These are phyloP conservation scores for Pomacea canaliculata DNA, from an alignment of 2,888 invertebrate species.

Conservation along the genomic window DNA sequence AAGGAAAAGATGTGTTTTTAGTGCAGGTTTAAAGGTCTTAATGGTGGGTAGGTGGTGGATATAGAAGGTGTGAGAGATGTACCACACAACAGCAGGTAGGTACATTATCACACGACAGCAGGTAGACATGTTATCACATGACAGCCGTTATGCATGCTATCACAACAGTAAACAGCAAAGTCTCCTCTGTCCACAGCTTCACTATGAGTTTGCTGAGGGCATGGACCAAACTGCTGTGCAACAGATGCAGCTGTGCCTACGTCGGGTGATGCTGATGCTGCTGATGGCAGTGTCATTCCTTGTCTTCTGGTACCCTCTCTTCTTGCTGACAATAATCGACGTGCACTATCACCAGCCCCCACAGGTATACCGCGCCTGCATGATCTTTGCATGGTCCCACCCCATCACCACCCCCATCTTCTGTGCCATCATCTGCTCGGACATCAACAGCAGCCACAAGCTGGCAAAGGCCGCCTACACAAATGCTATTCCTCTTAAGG, in stretches of 20 bases:
- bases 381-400: conserved; percentile 67
- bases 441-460: conserved; percentile 46
- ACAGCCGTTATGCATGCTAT: too few relatives aligned
- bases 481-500: conserved; percentile 52
- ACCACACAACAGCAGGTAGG: too few relatives aligned
- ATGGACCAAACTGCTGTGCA: conserved; percentile 22
- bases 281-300: conserved; percentile 74
- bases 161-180: neutral
- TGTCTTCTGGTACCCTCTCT: conserved; percentile 91
- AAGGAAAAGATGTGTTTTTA: too few relatives aligned
- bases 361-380: conserved; percentile 65
- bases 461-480: conserved; percentile 50
- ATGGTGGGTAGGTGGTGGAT: too few relatives aligned
- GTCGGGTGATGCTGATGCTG: conserved; percentile 52
- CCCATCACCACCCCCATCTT: conserved; percentile 66
- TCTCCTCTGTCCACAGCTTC: conserved; percentile 16
- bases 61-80: too few relatives aligned
- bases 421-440: conserved; percentile 55
- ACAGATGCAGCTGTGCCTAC: conserved; percentile 45
- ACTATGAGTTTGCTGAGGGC: conserved; percentile 36
- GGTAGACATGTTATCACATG: too few relatives aligned
- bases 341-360: conserved; percentile 57
- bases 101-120: too few relatives aligned
- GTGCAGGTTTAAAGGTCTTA: too few relatives aligned
- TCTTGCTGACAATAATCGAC: conserved; percentile 81